phyloP scores from a whole-genome alignment of 2,888 invertebrate genomes.

The Dynastes maya region DNA sequence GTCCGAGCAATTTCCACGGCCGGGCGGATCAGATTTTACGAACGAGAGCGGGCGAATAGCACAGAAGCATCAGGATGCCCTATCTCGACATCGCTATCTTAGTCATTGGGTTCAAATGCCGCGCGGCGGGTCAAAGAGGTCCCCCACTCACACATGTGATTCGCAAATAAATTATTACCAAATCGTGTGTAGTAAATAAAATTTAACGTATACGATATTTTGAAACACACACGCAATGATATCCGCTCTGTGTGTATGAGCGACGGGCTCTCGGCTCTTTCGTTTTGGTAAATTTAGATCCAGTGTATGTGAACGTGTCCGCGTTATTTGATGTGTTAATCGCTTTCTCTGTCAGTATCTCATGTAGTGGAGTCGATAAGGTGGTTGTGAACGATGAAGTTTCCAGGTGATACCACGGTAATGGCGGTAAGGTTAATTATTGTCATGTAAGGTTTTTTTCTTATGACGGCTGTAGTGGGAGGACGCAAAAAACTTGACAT shows the following conservation, averaged over 20 bases:
- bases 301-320: conserved; percentile 5
- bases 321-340: not conserved
- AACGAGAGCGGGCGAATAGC: not conserved
- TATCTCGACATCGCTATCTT: conserved; percentile 33
- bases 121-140: conserved; percentile 20
- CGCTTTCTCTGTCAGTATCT: not conserved
- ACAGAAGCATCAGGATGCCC: not conserved
- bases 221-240: not conserved
- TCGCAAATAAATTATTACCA: conserved; percentile 30
- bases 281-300: conserved; percentile 9
- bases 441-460: not conserved
- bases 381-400: conserved; percentile 14
- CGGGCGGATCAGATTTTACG: conserved; percentile 9
- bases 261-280: not conserved
- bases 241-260: not conserved
- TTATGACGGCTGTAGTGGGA: not conserved
- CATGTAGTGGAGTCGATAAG: not conserved
- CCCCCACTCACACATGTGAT: not conserved
- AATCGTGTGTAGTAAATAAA: conserved; percentile 23
- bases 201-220: not conserved
- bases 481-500: too few species aligned
- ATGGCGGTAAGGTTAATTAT: conserved; percentile 26
- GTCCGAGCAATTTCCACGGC: not conserved
- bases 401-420: conserved; percentile 6
- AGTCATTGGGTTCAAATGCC: conserved; percentile 34